Conservation (phyloP, 2,797 vertebrate genomes). For the Nannoperca australis region DNA sequence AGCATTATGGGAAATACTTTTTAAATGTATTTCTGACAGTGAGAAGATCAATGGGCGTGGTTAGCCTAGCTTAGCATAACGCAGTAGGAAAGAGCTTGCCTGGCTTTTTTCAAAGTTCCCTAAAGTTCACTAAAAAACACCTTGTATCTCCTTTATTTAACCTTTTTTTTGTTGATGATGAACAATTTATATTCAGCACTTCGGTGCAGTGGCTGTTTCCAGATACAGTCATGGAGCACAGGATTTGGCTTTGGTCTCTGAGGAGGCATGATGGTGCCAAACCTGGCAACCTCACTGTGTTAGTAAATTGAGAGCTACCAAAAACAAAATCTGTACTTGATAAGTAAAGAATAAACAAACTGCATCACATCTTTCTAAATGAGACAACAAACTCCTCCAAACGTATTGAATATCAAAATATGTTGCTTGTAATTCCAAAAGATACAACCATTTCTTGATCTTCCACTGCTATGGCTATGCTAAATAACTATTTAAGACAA, state of each 20-base stretch:
- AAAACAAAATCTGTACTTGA: neutral
- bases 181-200: neutral
- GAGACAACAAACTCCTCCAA: neutral
- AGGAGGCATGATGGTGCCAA: neutral
- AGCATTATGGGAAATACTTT: neutral
- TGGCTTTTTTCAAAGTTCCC: neutral
- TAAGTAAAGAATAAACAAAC: no score
- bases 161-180: no score
- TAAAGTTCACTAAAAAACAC: no score
- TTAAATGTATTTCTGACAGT: neutral
- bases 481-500: no score
- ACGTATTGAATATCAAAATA: no score
- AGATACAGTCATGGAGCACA: neutral
- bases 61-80: neutral
- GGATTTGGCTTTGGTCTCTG: neutral
- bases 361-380: no score
- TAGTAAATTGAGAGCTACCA: neutral
- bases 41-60: neutral
- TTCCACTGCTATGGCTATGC: no score
- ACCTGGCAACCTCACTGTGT: neutral
- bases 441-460: no score
- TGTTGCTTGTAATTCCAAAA: no score
- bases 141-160: no score
- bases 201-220: neutral
- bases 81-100: neutral